Conservation (phyloP, 1,140 invertebrate genomes). For the Drosophila lacteicornis region DNA sequence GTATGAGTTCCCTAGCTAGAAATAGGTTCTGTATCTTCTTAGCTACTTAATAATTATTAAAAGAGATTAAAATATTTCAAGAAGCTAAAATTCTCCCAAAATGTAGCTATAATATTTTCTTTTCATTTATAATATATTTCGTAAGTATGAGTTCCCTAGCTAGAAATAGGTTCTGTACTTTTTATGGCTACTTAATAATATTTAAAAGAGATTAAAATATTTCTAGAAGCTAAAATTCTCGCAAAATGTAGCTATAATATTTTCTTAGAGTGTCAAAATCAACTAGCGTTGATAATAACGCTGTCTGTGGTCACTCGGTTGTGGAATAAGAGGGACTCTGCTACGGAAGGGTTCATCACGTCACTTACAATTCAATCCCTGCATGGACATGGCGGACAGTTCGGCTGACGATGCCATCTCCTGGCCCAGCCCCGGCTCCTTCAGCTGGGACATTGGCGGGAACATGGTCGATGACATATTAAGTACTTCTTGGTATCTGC, state of each 20-base stretch:
- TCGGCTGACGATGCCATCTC: conserved; percentile 53
- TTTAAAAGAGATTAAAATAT: background rate
- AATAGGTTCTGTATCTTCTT: too few species aligned
- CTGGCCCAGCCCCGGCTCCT: conserved; percentile 33
- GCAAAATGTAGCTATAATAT: too few species aligned
- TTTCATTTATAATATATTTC: background rate
- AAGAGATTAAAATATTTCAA: background rate
- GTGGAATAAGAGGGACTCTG: conserved; percentile 14
- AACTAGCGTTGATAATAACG: conserved; percentile 48
- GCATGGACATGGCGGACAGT: conserved; percentile 79
- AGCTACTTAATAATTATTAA: too few species aligned
- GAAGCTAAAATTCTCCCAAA: too few species aligned
- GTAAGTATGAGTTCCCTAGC: background rate
- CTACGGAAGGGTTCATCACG: conserved; percentile 50
- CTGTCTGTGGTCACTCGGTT: conserved; percentile 33
- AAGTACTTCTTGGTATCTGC: conserved; percentile 85
- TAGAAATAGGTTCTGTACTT: too few species aligned
- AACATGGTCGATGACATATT: conserved; percentile 85
- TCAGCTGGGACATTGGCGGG: conserved; percentile 69
- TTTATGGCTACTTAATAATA: too few species aligned
- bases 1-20: background rate
- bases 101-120: too few species aligned
- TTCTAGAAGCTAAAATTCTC: too few species aligned
- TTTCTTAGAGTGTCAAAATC: conserved; percentile 2
- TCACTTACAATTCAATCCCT: conserved; percentile 84